A percentile compares a stretch with the other conserved stretches of the same genome.
Evolutionary conservation across 2,888 invertebrate species (phyloP).

Genomic region (Mythimna pallens): DNA sequence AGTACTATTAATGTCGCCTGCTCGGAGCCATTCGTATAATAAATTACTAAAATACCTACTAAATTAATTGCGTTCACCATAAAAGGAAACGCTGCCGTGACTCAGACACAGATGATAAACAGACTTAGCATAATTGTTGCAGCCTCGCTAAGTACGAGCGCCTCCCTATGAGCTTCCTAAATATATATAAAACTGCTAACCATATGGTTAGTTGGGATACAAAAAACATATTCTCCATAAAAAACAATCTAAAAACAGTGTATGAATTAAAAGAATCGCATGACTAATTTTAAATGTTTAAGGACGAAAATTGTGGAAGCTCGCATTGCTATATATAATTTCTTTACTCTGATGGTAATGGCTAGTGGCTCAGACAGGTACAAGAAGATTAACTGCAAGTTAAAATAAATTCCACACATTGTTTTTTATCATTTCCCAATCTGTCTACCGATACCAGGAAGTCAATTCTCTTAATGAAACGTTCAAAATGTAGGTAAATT

Average conservation of each 20-base stretch:
- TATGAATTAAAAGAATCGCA: no score
- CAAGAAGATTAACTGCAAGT: no score
- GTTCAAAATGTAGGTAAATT: no score
- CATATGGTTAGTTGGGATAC: no score
- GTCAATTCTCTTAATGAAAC: no score
- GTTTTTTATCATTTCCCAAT: no score
- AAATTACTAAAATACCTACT: constrained; percentile 71
- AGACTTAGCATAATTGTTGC: constrained; percentile 63
- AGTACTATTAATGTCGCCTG: constrained; percentile 67
- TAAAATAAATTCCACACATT: no score
- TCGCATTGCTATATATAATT: neutral
- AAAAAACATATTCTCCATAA: no score
- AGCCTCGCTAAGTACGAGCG: constrained; percentile 44
- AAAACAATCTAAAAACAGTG: no score
- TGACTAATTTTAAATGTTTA: neutral
- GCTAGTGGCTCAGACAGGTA: neutral
- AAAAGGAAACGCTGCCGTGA: constrained; percentile 68
- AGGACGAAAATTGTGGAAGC: neutral
- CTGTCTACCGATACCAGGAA: no score
- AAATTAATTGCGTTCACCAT: constrained; percentile 68
- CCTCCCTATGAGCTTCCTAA: constrained; percentile 1
- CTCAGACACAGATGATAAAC: constrained; percentile 66
- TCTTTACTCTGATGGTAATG: neutral
- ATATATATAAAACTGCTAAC: neutral
- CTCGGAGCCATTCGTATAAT: constrained; percentile 61